Conservation (phyloP, 2,888 invertebrate species). For the Calliphora vomitoria region DNA sequence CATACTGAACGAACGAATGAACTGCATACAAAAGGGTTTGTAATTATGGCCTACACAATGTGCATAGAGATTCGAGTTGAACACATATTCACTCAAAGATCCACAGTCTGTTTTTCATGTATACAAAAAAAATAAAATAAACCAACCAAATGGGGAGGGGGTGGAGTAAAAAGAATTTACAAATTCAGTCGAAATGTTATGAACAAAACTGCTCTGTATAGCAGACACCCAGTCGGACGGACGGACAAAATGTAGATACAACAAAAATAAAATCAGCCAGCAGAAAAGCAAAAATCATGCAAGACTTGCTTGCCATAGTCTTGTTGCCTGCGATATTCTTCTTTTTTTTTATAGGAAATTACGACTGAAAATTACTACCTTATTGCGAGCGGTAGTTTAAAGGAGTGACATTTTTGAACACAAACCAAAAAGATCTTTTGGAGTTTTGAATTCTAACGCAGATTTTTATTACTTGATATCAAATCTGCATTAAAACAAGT, state of each 20-base stretch:
- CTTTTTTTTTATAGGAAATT: slow-evolving; percentile 1
- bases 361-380: slow-evolving; percentile 33
- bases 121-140: slow-evolving; percentile 1
- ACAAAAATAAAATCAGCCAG: slow-evolving; percentile 22
- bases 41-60: slow-evolving; percentile 52
- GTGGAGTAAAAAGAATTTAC: neutral
- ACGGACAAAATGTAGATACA: neutral
- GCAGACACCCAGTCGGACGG: slow-evolving; percentile 13
- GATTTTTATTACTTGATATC: too few relatives aligned
- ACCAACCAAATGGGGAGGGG: neutral
- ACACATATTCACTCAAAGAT: too few relatives aligned
- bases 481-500: too few relatives aligned
- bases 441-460: too few relatives aligned
- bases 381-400: neutral
- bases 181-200: slow-evolving; percentile 8
- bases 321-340: neutral
- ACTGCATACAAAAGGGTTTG: slow-evolving; percentile 42
- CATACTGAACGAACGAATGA: slow-evolving; percentile 16
- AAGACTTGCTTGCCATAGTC: neutral
- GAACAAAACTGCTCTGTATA: slow-evolving; percentile 3
- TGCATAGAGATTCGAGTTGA: slow-evolving; percentile 1
- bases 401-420: neutral
- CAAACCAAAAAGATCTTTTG: neutral
- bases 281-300: slow-evolving; percentile 35
- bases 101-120: too few relatives aligned